These are phyloP conservation scores for Ornithoptera alexandrae DNA, from an alignment of 2,888 invertebrate species.

Conservation along the genomic window DNA sequence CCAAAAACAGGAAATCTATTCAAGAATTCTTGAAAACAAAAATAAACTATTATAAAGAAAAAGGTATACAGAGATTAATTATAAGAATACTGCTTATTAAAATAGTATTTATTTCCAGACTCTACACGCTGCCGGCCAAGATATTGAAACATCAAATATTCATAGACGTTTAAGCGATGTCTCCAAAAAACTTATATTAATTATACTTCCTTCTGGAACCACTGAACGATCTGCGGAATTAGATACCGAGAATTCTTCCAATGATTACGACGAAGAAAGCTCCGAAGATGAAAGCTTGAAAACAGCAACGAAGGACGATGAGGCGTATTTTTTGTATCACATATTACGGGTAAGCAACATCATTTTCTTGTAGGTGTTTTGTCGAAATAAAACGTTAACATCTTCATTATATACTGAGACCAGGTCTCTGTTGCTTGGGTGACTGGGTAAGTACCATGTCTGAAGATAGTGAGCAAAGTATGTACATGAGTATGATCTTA, in stretches of 20 bases:
- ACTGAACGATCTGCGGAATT: background rate
- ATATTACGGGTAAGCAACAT: conserved; percentile 34
- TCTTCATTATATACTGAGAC: too few species aligned
- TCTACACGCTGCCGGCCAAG: background rate
- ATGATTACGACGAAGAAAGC: conserved; percentile 3
- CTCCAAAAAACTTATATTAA: conserved; percentile 7
- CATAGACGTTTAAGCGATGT: background rate
- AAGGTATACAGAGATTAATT: too few species aligned
- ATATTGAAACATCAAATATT: background rate
- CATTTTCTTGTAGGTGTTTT: too few species aligned
- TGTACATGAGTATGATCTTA: too few species aligned
- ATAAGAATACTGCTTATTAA: background rate
- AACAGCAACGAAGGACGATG: conserved; percentile 30
- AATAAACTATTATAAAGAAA: too few species aligned
- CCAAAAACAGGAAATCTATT: too few species aligned
- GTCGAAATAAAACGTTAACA: too few species aligned
- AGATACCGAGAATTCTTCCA: background rate
- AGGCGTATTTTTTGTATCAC: conserved; percentile 36
- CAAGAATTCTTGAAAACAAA: too few species aligned
- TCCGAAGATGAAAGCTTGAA: background rate
- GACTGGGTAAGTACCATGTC: too few species aligned
- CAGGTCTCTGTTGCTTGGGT: too few species aligned
- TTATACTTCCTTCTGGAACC: conserved; percentile 3
- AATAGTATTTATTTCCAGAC: background rate
- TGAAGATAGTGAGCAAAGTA: too few species aligned